Evolutionary conservation across 2,888 invertebrate genomes (phyloP), one percentile per base, ranked within the genome.

Genomic region (Spodoptera littoralis): DNA sequence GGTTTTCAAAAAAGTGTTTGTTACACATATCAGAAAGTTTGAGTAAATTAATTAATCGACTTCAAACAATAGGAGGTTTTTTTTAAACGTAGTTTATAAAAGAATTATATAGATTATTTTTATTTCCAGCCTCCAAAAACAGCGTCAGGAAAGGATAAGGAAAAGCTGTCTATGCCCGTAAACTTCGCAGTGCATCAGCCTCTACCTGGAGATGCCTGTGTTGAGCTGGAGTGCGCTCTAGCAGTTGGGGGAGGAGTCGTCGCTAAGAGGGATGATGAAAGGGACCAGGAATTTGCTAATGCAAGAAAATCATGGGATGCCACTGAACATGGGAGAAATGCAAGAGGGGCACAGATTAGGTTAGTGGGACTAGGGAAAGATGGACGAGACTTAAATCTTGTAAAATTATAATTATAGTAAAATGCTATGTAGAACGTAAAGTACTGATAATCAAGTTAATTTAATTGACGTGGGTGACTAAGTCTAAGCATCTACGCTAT

Each of bases 261-360:
- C 0, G 89, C 86, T 0, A 84, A 56, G 24, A 84, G 91, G 11
- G 90, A 94, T 57, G 90, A 92, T 62, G 83, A 83, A 0, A 85
- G 92, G 36, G 92, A 92, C 22, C 45, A 84, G 2, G 79, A 85
- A 53, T 90, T 90, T 57, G 74, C 82, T 4, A 70, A 79, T 0
- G 88, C 88, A 0, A 78, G 85, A 18, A 84, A 65, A 12, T 44
- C 78, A 0, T 94, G 94, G 93, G 90, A 89, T 27, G 70, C 78
- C 0, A 77, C 63, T 1, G 90, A 92, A 11, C 84, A 86, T 2
- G 90, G 89, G 0, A 86, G 93, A 45, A 92, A 91, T 64, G 65
- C 63, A 2, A 86, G 83, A 53, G 92, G 93, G 1, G 89, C 89
- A 2, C 79, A 83, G 6, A 86, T 92, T 24, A 90, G 93, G 93